Evolutionary conservation across 2,113 vertebrate species (phyloP), one percentile per base, ranked within the genome.

Genomic region (Anarrhichthys ocellatus): DNA sequence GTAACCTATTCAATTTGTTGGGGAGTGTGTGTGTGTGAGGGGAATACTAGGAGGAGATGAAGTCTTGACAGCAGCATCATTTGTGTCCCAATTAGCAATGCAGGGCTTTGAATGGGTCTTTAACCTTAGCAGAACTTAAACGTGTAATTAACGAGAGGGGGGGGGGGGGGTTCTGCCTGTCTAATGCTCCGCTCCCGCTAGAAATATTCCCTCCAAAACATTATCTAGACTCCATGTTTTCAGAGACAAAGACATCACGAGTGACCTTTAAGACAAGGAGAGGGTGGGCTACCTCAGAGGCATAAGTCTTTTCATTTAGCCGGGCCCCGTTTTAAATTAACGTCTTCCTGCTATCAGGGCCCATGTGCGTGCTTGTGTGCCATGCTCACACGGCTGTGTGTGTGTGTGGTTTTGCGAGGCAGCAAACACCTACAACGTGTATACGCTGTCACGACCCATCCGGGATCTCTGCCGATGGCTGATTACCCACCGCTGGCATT

Each of bases 51-150:
- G n/a, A 65, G 32, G n/a, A 78, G 65, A 82, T 61, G 62, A 71
- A 80, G 78, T 80, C 76, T 24, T 42, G 85, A 85, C 83, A 75
- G 73, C 64, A 46, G 78, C 71, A 68, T 88, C 80, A 20, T 70
- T 91, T 68, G 73, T 86, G 80, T 84, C 82, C 88, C 80, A 91
- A 90, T 94, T 93, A 92, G 82, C 74, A 67, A 85, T 80, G 81
- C 86, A 44, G 83, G 56, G 73, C 84, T 88, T 79, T 81, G 76
- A 92, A 85, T 82, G 66, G 82, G 77, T 90, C 85, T 93, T 91
- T 89, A 91, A 92, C 89, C 92, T 89, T 83, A 88, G 83, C 81
- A n/a, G 50, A 71, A 76, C 86, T 88, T 91, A 92, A 92, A 91
- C 88, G 70, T 85, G 76, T 89, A 91, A 91, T 93, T 94, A 92